Conservation (phyloP, 1,140 invertebrate genomes). For the Conus ventricosus region DNA sequence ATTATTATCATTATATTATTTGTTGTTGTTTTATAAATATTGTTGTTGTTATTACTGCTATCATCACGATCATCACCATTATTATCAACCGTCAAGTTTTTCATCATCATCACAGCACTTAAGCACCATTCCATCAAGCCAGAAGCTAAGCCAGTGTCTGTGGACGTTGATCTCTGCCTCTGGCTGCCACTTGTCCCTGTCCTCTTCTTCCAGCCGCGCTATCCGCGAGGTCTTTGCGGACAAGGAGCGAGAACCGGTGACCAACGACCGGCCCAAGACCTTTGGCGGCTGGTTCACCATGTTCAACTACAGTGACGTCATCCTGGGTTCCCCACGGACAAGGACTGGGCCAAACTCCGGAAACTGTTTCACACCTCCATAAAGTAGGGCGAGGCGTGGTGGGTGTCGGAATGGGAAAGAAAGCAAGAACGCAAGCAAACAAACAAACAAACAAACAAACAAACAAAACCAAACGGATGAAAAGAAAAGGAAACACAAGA, state of each 20-base stretch:
- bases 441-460: background rate
- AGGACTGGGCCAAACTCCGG: background rate
- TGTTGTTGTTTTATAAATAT: too few species aligned
- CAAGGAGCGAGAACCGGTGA: constrained; percentile 4
- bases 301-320: constrained; percentile 9
- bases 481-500: background rate
- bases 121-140: too few species aligned
- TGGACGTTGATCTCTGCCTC: too few species aligned
- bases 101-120: too few species aligned
- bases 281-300: background rate
- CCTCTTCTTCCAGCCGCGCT: background rate
- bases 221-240: constrained; percentile 2
- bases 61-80: too few species aligned
- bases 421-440: background rate
- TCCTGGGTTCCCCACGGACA: background rate
- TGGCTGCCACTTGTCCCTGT: background rate
- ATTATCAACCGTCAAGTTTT: too few species aligned
- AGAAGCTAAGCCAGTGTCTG: too few species aligned
- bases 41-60: too few species aligned
- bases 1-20: too few species aligned
- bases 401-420: background rate
- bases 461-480: background rate
- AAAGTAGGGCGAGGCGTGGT: background rate
- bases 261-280: constrained; percentile 19
- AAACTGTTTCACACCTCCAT: constrained; percentile 28